These are phyloP conservation scores for Matsumyia berberina DNA, from an alignment of 2,888 invertebrate genomes.

Conservation along the genomic window DNA sequence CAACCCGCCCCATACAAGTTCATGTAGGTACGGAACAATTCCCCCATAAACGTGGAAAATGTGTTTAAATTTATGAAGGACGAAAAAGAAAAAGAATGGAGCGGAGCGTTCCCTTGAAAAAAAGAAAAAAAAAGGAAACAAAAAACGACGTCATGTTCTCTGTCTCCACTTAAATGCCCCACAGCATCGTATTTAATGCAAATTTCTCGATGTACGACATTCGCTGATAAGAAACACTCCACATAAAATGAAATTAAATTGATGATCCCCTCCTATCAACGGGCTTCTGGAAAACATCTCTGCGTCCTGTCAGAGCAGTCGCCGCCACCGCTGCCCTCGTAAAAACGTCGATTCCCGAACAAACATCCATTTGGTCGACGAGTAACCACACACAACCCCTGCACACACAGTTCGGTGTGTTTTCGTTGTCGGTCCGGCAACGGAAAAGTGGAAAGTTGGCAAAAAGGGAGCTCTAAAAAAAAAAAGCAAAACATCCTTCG, in stretches of 20 bases:
- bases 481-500: constrained; percentile 44
- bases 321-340: constrained; percentile 20
- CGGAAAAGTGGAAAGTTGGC: constrained; percentile 2
- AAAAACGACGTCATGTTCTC: constrained; percentile 23
- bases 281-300: constrained; percentile 25
- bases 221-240: constrained; percentile 44
- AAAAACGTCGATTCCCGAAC: constrained; percentile 40
- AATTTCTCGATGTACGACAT: constrained; percentile 46
- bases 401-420: constrained; percentile 18
- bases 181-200: constrained; percentile 38
- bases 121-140: not conserved
- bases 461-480: not conserved
- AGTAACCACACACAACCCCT: constrained; percentile 1
- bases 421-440: constrained; percentile 27
- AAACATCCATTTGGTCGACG: constrained; percentile 33
- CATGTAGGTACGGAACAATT: constrained; percentile 3
- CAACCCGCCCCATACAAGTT: not conserved
- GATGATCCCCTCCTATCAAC: constrained; percentile 38
- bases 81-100: not conserved
- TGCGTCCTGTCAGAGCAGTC: constrained; percentile 36
- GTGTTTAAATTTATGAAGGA: constrained; percentile 35
- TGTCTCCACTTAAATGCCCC: constrained; percentile 21
- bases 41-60: constrained; percentile 27
- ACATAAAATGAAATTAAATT: constrained; percentile 55
- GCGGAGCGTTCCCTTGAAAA: not conserved